phyloP scores from a whole-genome alignment of 2,113 vertebrate genomes.

The Agapornis roseicollis region DNA sequence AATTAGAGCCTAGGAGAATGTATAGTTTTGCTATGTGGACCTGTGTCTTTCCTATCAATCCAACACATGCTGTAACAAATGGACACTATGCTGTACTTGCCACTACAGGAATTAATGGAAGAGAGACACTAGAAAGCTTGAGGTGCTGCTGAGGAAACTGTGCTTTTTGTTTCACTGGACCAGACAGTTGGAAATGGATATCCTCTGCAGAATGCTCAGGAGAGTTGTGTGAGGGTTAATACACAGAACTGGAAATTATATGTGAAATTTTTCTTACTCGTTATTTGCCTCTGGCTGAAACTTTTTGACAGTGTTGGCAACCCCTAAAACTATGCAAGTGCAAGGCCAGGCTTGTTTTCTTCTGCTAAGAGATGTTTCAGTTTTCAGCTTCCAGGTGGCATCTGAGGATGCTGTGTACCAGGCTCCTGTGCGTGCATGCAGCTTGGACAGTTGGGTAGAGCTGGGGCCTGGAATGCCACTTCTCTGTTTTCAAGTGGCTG shows the following conservation, averaged over 20 bases:
- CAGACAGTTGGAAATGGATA: background rate
- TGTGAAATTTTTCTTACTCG: background rate
- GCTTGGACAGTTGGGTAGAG: background rate
- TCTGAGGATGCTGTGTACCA: background rate
- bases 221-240: background rate
- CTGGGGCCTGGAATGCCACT: background rate
- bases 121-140: background rate
- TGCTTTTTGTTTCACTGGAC: background rate
- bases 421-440: accelerated
- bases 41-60: background rate
- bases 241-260: background rate
- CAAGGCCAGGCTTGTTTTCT: background rate
- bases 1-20: background rate
- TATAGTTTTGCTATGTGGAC: background rate
- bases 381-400: background rate
- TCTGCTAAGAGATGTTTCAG: background rate
- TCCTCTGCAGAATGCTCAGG: background rate
- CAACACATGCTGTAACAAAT: background rate
- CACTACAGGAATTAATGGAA: background rate
- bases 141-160: background rate
- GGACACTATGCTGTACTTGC: background rate
- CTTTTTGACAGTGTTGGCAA: background rate
- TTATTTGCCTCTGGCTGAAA: background rate
- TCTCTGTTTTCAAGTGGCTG: background rate
- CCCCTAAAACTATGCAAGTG: background rate